Evolutionary conservation across 1,140 invertebrate species (phyloP), one percentile per base, ranked within the genome.

Genomic region (Bombyx mandarina): DNA sequence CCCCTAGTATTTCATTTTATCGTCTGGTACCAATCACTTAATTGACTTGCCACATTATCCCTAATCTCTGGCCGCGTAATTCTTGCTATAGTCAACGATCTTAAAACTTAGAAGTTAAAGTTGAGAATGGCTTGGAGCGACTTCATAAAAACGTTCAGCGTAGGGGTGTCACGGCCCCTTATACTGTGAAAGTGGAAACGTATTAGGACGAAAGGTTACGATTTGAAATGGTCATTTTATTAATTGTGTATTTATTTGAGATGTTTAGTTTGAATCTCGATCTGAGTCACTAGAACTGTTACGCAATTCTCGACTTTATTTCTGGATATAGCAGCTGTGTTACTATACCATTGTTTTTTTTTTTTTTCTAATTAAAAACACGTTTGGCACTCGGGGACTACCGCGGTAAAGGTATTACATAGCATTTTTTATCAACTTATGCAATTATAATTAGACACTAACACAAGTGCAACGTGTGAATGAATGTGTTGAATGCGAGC

Each of bases 211-310:
- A 75, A 82, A 75, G 77, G 79, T 77, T 79, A 70, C 64, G 71
- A 75, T 77, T 77, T 75, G 68, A 67, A 73, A 76, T 77, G 68
- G 73, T 77, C 75, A 79, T 78, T 78, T 76, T 83, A 83, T 83
- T 83, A 80, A 66, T 67, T 63, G 66, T 73, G 75, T 75, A 35
- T 35, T 35, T 35, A 35, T 35, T 35, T 35, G 26, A 35, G 26
- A 35, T 35, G 26, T 35, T 35, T 35, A 35, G 26, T 35, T 35
- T 35, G 26, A 35, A 35, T 35, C 26, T 35, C 26, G 26, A 35
- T 35, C 26, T 18, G 12, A 18, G 12, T 18, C 26, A 35, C 4
- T 35, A 35, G 2, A 35, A 35, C 4, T 35, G 2, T 35, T 35
- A 35, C 26, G 26, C 26, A 35, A 35, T 35, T 35, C 26, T 35